Percentiles rank a stretch among this genome's conserved stretches.
Evolutionary conservation across 2,888 invertebrate genomes (phyloP).

Genomic region (Sialis lutaria): DNA sequence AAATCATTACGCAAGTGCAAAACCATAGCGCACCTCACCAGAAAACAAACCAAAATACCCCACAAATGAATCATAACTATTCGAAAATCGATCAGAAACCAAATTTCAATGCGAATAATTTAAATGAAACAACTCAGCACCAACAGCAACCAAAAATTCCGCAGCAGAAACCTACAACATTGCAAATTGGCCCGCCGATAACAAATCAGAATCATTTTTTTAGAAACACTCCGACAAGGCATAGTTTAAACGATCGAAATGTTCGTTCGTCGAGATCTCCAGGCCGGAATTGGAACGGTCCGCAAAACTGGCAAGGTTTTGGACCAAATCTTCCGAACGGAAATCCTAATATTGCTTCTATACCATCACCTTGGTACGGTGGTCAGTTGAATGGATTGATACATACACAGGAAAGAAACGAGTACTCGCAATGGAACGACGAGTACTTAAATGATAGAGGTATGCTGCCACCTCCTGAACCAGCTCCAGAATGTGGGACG

Average conservation of each 20-base stretch:
- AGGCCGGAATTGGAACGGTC: neutral
- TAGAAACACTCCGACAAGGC: neutral
- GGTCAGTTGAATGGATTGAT: neutral
- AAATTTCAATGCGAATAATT: neutral
- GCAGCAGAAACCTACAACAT: conserved; percentile 1
- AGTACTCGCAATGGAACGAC: neutral
- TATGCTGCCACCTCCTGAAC: neutral
- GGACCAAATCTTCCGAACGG: neutral
- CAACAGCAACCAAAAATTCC: neutral
- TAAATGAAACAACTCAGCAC: neutral
- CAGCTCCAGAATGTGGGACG: neutral
- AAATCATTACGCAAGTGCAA: too few species aligned
- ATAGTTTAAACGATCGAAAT: neutral
- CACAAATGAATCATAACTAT: too few species aligned
- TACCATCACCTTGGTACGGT: neutral
- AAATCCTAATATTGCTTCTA: neutral
- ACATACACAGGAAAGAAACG: neutral
- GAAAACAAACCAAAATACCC: too few species aligned
- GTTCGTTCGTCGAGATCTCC: neutral
- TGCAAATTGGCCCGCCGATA: conserved; percentile 1
- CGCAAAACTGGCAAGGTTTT: neutral
- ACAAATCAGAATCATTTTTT: neutral
- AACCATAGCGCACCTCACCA: too few species aligned
- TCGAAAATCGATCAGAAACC: neutral
- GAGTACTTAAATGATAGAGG: neutral